Percentiles rank a stretch among this genome's conserved stretches.
Conservation (phyloP, 2,113 vertebrate species). For the Tiliqua scincoides region DNA sequence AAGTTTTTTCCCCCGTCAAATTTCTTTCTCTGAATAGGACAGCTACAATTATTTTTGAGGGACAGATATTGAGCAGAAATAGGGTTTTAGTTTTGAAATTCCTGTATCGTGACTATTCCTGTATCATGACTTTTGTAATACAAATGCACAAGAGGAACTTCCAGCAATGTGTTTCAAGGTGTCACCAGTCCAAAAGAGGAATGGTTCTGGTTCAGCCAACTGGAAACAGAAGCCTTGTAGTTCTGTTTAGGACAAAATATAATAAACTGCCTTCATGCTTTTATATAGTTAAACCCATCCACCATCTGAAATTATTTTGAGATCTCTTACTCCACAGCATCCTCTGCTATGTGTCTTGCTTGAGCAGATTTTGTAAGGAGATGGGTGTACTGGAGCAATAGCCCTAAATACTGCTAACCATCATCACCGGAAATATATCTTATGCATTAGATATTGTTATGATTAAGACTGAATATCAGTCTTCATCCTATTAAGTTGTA, state of each 20-base stretch:
- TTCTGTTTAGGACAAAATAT: conserved; percentile 52
- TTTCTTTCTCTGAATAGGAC: no score
- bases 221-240: no score
- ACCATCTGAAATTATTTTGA: conserved; percentile 49
- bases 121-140: no score
- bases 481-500: background rate
- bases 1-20: no score
- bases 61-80: no score
- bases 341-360: conserved; percentile 23
- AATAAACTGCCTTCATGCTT: conserved; percentile 48
- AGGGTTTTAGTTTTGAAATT: no score
- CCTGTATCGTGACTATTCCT: no score
- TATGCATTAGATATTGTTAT: background rate
- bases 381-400: background rate
- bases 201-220: no score
- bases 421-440: background rate
- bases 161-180: no score
- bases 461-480: background rate
- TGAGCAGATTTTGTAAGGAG: background rate
- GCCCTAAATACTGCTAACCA: background rate
- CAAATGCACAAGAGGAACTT: no score
- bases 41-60: no score
- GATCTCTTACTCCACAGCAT: conserved; percentile 56
- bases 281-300: conserved; percentile 43
- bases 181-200: no score